Conservation (phyloP, 2,888 invertebrate species). For the Erebia ligea region DNA sequence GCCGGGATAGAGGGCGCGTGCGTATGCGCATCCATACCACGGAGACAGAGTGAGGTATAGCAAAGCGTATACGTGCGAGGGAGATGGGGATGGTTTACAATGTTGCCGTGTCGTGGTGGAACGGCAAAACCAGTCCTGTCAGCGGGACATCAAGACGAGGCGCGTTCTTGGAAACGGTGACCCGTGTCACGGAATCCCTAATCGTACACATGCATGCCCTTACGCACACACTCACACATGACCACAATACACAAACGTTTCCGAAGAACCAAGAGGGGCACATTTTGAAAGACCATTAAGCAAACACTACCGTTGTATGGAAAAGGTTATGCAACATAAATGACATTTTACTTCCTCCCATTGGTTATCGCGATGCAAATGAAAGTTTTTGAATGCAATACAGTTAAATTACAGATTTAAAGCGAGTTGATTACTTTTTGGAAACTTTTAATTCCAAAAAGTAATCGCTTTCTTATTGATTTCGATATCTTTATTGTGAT, state of each 20-base stretch:
- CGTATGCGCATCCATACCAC: constrained; percentile 77
- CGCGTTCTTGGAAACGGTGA: constrained; percentile 82
- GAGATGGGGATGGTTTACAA: constrained; percentile 64
- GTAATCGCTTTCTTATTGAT: constrained; percentile 14
- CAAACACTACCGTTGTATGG: constrained; percentile 20
- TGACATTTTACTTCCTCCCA: constrained; percentile 19
- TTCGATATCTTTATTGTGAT: not conserved
- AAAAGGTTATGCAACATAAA: constrained; percentile 11
- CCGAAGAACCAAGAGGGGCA: constrained; percentile 16
- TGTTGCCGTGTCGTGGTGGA: constrained; percentile 70
- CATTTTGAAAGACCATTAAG: constrained; percentile 17
- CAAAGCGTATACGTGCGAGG: constrained; percentile 49
- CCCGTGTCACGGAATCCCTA: constrained; percentile 83
- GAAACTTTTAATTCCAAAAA: constrained; percentile 2
- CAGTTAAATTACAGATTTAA: constrained; percentile 15
- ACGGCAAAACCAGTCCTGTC: constrained; percentile 82
- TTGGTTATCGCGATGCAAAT: constrained; percentile 4
- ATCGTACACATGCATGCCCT: constrained; percentile 59
- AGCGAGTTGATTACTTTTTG: not conserved
- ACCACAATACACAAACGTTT: constrained; percentile 7
- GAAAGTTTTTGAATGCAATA: constrained; percentile 14
- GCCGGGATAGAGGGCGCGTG: constrained; percentile 73
- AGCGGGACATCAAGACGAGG: constrained; percentile 81
- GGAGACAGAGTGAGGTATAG: constrained; percentile 53
- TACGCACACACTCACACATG: constrained; percentile 42